Evolutionary conservation across 2,888 invertebrate genomes (phyloP).

Genomic region (Drosophila bunnanda): DNA sequence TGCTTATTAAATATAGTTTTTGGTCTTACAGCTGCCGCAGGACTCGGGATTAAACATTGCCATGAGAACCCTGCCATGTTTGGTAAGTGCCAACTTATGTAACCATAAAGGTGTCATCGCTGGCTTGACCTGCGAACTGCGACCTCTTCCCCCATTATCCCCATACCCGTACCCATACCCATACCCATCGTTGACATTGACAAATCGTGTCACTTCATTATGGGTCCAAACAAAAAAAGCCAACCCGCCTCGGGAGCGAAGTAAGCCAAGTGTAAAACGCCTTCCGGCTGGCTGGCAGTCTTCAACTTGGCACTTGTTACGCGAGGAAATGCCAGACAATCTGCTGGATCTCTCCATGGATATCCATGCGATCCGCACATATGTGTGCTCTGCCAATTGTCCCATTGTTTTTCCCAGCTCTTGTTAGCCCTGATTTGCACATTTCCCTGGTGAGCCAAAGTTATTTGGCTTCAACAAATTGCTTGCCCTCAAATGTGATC

Average conservation of each 20-base stretch:
- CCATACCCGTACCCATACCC: too few species aligned
- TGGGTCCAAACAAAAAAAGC: conserved; percentile 23
- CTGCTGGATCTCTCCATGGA: conserved; percentile 30
- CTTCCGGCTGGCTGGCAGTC: conserved; percentile 63
- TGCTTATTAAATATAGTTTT: conserved; percentile 27
- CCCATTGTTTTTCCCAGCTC: conserved; percentile 33
- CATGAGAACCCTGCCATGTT: conserved; percentile 76
- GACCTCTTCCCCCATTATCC: conserved; percentile 17
- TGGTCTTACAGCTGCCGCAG: conserved; percentile 33
- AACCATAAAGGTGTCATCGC: conserved; percentile 35
- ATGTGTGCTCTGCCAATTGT: conserved; percentile 41
- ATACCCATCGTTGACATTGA: conserved; percentile 67
- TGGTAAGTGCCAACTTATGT: conserved; percentile 65
- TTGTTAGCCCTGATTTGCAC: conserved; percentile 40
- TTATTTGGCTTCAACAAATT: conserved; percentile 4
- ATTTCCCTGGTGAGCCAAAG: conserved; percentile 13
- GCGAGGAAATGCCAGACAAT: conserved; percentile 56
- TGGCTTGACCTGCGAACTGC: conserved; percentile 61
- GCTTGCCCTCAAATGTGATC: conserved; percentile 12
- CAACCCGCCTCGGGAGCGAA: conserved; percentile 27
- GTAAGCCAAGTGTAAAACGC: conserved; percentile 69
- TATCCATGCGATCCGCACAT: conserved; percentile 30
- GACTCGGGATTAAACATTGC: conserved; percentile 54
- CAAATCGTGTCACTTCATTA: conserved; percentile 70
- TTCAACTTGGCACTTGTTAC: conserved; percentile 72